Conservation (phyloP, 2,113 vertebrate species). For the Mirza zaza region DNA sequence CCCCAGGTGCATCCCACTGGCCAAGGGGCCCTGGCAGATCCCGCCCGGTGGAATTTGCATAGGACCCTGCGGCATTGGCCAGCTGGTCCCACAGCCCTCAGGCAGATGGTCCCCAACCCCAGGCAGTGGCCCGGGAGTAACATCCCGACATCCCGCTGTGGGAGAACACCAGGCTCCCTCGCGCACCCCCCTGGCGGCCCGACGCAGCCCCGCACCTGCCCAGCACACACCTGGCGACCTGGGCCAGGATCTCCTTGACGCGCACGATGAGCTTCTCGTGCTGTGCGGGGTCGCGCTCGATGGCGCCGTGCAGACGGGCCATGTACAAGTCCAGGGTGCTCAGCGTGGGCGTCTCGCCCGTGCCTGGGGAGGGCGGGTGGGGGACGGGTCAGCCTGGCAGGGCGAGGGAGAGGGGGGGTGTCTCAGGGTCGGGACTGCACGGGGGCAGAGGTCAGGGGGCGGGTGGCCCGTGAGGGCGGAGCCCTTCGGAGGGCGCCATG, state of each 20-base stretch:
- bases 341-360: constrained; percentile 94
- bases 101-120: too few relatives aligned
- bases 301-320: constrained; percentile 92
- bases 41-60: too few relatives aligned
- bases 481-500: too few relatives aligned
- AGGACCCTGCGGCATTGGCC: background rate
- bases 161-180: too few relatives aligned
- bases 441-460: background rate
- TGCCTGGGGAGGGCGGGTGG: constrained; percentile 82
- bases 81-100: background rate
- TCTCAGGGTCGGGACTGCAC: background rate
- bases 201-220: background rate
- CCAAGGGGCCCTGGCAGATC: background rate
- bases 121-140: background rate
- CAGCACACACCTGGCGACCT: constrained; percentile 91
- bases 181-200: background rate
- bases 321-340: constrained; percentile 96
- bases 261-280: constrained; percentile 92
- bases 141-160: background rate
- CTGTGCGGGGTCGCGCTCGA: constrained; percentile 93
- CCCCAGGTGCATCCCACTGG: accelerated
- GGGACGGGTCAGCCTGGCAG: background rate
- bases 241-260: constrained; percentile 94
- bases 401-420: background rate
- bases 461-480: background rate